Conservation (phyloP, 2,888 invertebrate species). For the Aromia moschata region DNA sequence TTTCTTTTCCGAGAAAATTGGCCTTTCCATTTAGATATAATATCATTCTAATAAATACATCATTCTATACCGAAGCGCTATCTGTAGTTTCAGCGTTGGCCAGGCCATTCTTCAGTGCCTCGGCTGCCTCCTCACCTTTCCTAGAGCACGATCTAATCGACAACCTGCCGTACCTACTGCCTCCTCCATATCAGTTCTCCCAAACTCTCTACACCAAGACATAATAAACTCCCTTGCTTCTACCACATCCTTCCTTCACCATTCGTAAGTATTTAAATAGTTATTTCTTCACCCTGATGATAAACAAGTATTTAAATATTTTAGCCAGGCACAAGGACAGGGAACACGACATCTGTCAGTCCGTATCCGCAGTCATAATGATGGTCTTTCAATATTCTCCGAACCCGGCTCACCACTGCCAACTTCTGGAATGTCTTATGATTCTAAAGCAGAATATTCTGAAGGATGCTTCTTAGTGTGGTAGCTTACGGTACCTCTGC, state of each 20-base stretch:
- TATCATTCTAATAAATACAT: no score
- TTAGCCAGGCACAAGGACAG: slow-evolving; percentile 69
- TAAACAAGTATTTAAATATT: slow-evolving; percentile 26
- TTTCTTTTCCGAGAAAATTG: no score
- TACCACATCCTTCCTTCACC: slow-evolving; percentile 94
- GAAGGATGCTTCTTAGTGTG: slow-evolving; percentile 92
- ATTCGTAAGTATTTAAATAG: slow-evolving; percentile 76
- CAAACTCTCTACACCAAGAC: slow-evolving; percentile 89
- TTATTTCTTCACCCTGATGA: slow-evolving; percentile 1
- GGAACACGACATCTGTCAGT: slow-evolving; percentile 82
- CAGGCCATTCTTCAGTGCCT: slow-evolving; percentile 93
- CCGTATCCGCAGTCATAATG: slow-evolving; percentile 93
- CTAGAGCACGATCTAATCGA: slow-evolving; percentile 96
- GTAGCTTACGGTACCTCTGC: slow-evolving; percentile 96
- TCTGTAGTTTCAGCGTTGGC: slow-evolving; percentile 89
- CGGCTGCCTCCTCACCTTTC: slow-evolving; percentile 94
- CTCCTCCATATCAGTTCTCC: slow-evolving; percentile 92
- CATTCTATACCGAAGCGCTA: no score
- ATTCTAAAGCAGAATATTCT: slow-evolving; percentile 89
- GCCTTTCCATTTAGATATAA: no score
- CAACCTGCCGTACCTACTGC: slow-evolving; percentile 95
- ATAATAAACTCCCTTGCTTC: slow-evolving; percentile 95
- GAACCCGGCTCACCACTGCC: slow-evolving; percentile 95
- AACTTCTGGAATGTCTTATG: slow-evolving; percentile 96
- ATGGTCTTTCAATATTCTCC: slow-evolving; percentile 96